Evolutionary conservation across 2,888 invertebrate species (phyloP).

Genomic region (Zhengitettix transpicula): DNA sequence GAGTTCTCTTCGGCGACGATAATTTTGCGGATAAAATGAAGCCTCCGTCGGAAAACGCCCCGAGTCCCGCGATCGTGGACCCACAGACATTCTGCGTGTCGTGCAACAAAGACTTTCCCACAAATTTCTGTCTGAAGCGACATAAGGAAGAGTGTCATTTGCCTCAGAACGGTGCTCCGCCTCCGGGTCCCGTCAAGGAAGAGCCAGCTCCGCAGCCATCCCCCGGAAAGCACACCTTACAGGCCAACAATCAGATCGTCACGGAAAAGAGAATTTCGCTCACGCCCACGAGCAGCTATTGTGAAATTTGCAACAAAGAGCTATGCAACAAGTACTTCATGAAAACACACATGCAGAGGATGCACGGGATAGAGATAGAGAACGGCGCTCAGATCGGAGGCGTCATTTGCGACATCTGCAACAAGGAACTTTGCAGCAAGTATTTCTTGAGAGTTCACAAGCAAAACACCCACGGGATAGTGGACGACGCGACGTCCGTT

Average conservation of each 20-base stretch:
- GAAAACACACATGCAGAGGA: conserved; percentile 97
- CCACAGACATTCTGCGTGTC: conserved; percentile 26
- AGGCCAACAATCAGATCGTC: conserved; percentile 18
- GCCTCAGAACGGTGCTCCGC: conserved; percentile 20
- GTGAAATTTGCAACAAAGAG: conserved; percentile 96
- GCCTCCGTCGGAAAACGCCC: conserved; percentile 18
- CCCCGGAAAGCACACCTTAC: conserved; percentile 11
- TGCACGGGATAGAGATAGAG: conserved; percentile 92
- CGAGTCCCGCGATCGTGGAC: conserved; percentile 14
- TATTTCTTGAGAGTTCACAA: conserved; percentile 95
- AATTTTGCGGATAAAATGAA: conserved; percentile 17
- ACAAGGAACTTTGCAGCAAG: conserved; percentile 95
- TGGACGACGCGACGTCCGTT: conserved; percentile 50
- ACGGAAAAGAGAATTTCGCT: conserved; percentile 38
- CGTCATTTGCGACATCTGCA: conserved; percentile 92
- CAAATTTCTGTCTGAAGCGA: conserved; percentile 45
- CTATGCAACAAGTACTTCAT: conserved; percentile 99
- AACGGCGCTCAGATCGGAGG: conserved; percentile 85
- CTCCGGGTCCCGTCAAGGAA: conserved; percentile 16
- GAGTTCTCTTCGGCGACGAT: conserved; percentile 32
- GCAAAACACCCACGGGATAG: conserved; percentile 93
- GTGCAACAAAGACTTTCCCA: conserved; percentile 43
- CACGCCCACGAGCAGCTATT: conserved; percentile 71
- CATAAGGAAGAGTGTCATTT: conserved; percentile 49
- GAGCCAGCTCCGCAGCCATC: conserved; percentile 14